Evolutionary conservation across 2,113 vertebrate genomes (phyloP).

Genomic region (Lota lota): DNA sequence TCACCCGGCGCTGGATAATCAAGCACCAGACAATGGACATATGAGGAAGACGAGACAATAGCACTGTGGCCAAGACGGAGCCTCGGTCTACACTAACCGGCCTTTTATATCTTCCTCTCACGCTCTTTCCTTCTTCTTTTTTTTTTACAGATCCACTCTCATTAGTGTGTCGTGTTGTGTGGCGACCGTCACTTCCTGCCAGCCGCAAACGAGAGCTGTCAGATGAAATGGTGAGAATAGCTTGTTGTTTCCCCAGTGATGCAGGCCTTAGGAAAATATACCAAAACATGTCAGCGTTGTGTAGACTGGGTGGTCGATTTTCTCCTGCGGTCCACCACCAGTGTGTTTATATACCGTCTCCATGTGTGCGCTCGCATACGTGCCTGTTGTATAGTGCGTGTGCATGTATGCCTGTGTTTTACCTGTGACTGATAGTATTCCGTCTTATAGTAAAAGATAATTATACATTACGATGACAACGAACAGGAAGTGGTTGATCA

Average conservation of each 20-base stretch:
- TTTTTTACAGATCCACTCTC: conserved; percentile 55
- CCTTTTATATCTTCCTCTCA: conserved; percentile 11
- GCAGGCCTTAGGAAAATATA: conserved; percentile 46
- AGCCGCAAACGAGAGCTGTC: conserved; percentile 63
- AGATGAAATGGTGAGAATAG: conserved; percentile 48
- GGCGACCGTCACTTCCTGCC: conserved; percentile 51
- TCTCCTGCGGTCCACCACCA: too few relatives aligned
- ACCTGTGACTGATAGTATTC: too few relatives aligned
- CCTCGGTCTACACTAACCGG: too few relatives aligned
- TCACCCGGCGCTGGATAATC: conserved; percentile 59
- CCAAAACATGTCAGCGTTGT: too few relatives aligned
- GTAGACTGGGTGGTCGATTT: too few relatives aligned
- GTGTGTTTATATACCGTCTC: too few relatives aligned
- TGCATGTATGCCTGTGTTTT: too few relatives aligned
- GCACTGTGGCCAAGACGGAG: not conserved
- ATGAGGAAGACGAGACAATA: conserved; percentile 40
- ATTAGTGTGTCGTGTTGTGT: conserved; percentile 62
- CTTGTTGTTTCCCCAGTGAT: conserved; percentile 53
- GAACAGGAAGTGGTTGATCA: too few relatives aligned
- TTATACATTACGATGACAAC: too few relatives aligned
- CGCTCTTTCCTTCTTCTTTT: not conserved
- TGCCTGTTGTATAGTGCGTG: too few relatives aligned
- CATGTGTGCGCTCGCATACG: too few relatives aligned
- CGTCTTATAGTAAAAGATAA: too few relatives aligned
- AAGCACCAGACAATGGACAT: conserved; percentile 52